Evolutionary conservation across 2,113 vertebrate species (phyloP).

Genomic region (Saiga tatarica): DNA sequence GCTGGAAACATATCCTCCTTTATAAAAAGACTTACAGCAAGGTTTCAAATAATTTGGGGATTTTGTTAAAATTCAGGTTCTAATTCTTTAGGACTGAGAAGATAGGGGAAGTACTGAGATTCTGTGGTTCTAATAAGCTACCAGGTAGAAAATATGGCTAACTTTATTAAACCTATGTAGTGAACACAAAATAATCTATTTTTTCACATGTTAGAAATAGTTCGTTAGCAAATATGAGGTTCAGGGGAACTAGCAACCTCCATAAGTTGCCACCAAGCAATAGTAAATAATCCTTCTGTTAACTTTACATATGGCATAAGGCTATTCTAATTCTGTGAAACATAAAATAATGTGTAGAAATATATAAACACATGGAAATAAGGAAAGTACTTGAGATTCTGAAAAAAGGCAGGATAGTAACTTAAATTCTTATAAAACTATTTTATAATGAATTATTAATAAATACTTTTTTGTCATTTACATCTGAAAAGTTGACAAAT

Average conservation of each 20-base stretch:
- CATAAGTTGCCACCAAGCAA: neutral
- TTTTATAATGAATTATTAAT: neutral
- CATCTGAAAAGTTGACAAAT: neutral
- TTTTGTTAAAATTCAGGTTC: neutral
- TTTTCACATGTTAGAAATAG: neutral
- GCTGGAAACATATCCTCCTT: neutral
- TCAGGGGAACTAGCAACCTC: neutral
- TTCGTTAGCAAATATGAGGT: neutral
- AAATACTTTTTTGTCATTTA: neutral
- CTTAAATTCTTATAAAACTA: neutral
- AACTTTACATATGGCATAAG: neutral
- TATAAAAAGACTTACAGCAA: neutral
- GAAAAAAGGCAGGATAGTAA: neutral
- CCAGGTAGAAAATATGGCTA: neutral
- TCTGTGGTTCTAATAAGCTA: neutral
- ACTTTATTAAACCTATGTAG: neutral
- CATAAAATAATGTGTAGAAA: neutral
- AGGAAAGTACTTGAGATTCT: neutral
- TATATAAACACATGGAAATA: neutral
- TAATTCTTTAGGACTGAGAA: neutral
- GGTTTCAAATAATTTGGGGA: neutral
- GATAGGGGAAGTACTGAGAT: neutral
- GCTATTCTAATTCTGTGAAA: neutral
- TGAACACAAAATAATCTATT: neutral
- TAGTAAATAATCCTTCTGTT: neutral